Conservation (phyloP, 2,888 invertebrate genomes). For the Atethmia centrago region DNA sequence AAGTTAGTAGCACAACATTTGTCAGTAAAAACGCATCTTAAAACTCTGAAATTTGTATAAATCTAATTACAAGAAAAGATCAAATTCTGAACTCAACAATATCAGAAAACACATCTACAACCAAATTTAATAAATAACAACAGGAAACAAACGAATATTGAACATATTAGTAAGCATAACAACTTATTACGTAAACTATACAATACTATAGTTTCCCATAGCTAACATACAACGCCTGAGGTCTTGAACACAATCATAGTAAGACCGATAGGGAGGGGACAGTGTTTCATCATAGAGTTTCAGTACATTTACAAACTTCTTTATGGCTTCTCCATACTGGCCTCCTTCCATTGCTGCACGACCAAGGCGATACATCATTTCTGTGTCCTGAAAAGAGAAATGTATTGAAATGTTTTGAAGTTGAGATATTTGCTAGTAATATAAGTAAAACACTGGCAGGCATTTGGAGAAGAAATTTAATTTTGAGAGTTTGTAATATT, state of each 20-base stretch:
- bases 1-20: conserved; percentile 39
- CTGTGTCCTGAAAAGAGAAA: conserved; percentile 91
- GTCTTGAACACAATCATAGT: conserved; percentile 94
- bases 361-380: conserved; percentile 92
- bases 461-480: too few species aligned
- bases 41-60: background rate
- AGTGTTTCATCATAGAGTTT: conserved; percentile 92
- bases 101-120: conserved; percentile 10
- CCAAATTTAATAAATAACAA: conserved; percentile 30
- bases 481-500: too few species aligned
- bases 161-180: background rate
- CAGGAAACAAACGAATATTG: background rate
- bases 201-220: conserved; percentile 91
- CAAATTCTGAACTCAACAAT: background rate
- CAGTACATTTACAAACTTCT: conserved; percentile 92
- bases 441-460: too few species aligned
- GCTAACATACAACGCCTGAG: conserved; percentile 92
- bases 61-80: conserved; percentile 3
- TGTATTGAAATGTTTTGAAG: too few species aligned
- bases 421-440: too few species aligned
- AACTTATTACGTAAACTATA: conserved; percentile 24
- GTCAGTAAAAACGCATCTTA: conserved; percentile 26
- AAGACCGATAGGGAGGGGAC: conserved; percentile 93
- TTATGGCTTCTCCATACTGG: conserved; percentile 91
- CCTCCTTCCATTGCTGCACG: conserved; percentile 91